Evolutionary conservation across 2,888 invertebrate species (phyloP), one percentile per base, ranked within the genome.

Genomic region (Drosophila barbarae): DNA sequence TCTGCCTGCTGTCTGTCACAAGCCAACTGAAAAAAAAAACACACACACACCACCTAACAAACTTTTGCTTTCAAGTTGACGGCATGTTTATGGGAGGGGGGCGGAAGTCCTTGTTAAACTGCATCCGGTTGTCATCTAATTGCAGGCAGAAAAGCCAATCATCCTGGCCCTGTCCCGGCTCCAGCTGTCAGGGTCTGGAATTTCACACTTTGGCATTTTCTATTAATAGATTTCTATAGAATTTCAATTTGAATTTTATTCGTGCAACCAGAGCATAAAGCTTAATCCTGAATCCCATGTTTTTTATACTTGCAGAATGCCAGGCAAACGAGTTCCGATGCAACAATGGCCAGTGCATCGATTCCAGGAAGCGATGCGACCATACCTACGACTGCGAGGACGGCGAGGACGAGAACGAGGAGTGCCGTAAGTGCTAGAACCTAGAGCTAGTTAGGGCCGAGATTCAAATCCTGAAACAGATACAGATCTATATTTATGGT

Each of bases 281-380:
- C 35, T 30, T 41, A 53, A 30, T 15, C 2, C 15, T 5, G 10
- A 23, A 46, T 23, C 34, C 36, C 28, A 26, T 52, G 9, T 28
- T 41, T 70, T 8, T 46, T 47, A n/a, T 68, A 32, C 39, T 88
- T 89, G 8, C 88, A 91, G 91, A 89, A 42, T 94, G 94, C 82
- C 86, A 83, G 2, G 39, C 87, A 2, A 89, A 90, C 54, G 91
- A 94, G 84, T 93, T 91, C 88, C 90, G 90, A 67, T 95, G 95
- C 86, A 88, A 88, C 63, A 92, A 91, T 87, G 92, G 92, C 5
- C 86, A 87, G 28, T 94, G 94, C 87, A 91, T 94, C 71, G 90
- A 91, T 38, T 83, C 76, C 41, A 87, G 85, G 59, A 87, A 86
- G 50, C 90, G 90, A 34, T 94, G 94, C 88, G 90, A 93, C 79